phyloP scores from a whole-genome alignment of 1,140 invertebrate species.

The Heliconius melpomene region DNA sequence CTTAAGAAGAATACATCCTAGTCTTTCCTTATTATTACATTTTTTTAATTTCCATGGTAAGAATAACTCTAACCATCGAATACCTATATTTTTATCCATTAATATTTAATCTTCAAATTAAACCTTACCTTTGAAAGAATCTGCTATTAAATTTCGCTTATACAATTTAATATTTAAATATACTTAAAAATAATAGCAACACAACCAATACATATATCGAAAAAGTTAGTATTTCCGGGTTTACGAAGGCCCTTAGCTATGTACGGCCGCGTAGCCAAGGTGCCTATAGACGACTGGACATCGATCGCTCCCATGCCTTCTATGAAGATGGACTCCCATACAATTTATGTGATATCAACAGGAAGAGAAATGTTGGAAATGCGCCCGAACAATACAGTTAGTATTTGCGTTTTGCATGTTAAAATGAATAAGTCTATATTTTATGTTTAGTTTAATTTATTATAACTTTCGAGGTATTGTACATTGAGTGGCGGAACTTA shows the following conservation, averaged over 20 bases:
- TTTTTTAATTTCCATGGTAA: too few species aligned
- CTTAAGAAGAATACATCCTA: too few species aligned
- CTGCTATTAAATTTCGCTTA: neutral
- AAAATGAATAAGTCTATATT: too few species aligned
- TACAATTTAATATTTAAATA: neutral
- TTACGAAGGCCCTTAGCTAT: slow-evolving; percentile 15
- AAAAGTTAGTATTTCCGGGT: neutral
- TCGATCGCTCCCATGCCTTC: slow-evolving; percentile 51
- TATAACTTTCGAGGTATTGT: too few species aligned
- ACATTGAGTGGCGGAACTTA: too few species aligned
- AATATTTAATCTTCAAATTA: neutral
- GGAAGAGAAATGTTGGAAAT: slow-evolving; percentile 17
- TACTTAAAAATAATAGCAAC: neutral
- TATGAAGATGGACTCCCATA: slow-evolving; percentile 36
- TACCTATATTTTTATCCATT: too few species aligned
- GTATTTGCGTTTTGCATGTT: neutral
- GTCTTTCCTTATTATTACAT: too few species aligned
- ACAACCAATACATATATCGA: neutral
- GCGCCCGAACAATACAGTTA: slow-evolving; percentile 17
- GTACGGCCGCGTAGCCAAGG: slow-evolving; percentile 42
- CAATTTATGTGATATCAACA: slow-evolving; percentile 30
- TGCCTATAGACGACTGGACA: slow-evolving; percentile 64
- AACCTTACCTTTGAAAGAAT: neutral
- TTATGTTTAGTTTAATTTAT: too few species aligned
- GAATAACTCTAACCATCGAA: too few species aligned